Base-by-base conservation (phyloP, 1,140 invertebrate genomes). In the Ips nitidus region DNA sequence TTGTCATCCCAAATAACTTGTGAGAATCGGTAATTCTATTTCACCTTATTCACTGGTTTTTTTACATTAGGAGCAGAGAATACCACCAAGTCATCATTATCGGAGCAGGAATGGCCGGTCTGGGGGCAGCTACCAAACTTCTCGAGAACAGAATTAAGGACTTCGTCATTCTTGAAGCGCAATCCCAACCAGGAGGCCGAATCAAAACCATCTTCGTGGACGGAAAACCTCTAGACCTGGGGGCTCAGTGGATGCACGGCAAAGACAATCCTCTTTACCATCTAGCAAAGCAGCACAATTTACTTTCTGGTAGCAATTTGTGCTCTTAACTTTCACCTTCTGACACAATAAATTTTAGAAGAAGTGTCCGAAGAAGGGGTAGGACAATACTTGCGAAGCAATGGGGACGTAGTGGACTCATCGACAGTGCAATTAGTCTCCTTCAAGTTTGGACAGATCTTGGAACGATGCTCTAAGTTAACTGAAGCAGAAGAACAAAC, bases 171-270 rank as follows among this genome's bases (percentile, higher is more conserved):
- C 53, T 90, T 4, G 79, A 78, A 85, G 88, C 86, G 41, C 82
- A 85, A 78, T 74, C 81, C 64, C 74, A 81, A 74, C 68, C 86
- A 64, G 90, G 90, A 63, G 90, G 90, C 40, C 81, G 90, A 73
- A 84, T 90, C 53, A 67, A 81, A 37, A 86, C 88, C 0, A 67
- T 82, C 36, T 38, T 72, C 8, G 80, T 83, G 70, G 77, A 81
- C 64, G 77, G 80, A 4, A 74, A 75, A 7, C 76, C 81, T 69
- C 72, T 86, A 71, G 91, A 93, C 78, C 69, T 86, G 5, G 91
- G 91, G 7, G 91, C 91, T 5, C 90, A 92, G 78, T 93, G 90
- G 88, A 81, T 92, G 39, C 91, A 92, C 71, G 90, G 90, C 2
- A 81, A 86, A 70, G 78, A 86, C 56, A 88, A 88, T 80, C 69